Conservation (phyloP, 2,888 invertebrate species). For the Brassicogethes aeneus region DNA sequence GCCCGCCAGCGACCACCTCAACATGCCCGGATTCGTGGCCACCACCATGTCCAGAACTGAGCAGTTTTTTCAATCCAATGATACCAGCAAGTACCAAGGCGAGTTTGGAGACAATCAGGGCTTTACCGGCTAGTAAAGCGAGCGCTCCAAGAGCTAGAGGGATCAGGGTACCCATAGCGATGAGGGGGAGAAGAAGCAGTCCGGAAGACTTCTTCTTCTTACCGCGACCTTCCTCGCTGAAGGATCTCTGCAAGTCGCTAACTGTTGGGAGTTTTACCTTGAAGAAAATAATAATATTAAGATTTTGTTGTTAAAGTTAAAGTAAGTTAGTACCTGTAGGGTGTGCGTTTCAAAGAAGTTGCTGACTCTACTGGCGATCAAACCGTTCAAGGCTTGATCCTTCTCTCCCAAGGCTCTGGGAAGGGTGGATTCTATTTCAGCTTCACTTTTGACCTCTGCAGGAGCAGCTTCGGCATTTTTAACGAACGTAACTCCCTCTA, state of each 20-base stretch:
- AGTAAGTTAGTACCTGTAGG: constrained; percentile 51
- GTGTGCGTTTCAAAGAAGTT: constrained; percentile 72
- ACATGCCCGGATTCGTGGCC: constrained; percentile 59
- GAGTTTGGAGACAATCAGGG: constrained; percentile 74
- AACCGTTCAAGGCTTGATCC: constrained; percentile 60
- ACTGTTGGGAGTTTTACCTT: constrained; percentile 68
- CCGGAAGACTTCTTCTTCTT: constrained; percentile 65
- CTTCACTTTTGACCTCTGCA: constrained; percentile 43
- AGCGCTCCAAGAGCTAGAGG: constrained; percentile 76
- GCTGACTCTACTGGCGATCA: constrained; percentile 66
- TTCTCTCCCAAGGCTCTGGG: constrained; percentile 66
- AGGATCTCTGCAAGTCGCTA: constrained; percentile 53
- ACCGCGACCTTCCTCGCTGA: constrained; percentile 52
- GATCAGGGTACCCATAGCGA: constrained; percentile 72
- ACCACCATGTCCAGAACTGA: constrained; percentile 52
- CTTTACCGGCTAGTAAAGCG: constrained; percentile 76
- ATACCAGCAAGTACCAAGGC: constrained; percentile 76
- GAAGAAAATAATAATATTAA: constrained; percentile 7
- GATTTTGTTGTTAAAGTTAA: neutral
- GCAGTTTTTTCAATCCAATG: constrained; percentile 75
- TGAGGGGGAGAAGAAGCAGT: constrained; percentile 66
- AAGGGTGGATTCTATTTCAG: constrained; percentile 60
- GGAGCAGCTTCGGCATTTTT: constrained; percentile 47
- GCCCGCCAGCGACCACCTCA: constrained; percentile 55
- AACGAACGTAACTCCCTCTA: constrained; percentile 69